phyloP scores from a whole-genome alignment of 2,888 invertebrate species.

The Drosophila neonasuta region DNA sequence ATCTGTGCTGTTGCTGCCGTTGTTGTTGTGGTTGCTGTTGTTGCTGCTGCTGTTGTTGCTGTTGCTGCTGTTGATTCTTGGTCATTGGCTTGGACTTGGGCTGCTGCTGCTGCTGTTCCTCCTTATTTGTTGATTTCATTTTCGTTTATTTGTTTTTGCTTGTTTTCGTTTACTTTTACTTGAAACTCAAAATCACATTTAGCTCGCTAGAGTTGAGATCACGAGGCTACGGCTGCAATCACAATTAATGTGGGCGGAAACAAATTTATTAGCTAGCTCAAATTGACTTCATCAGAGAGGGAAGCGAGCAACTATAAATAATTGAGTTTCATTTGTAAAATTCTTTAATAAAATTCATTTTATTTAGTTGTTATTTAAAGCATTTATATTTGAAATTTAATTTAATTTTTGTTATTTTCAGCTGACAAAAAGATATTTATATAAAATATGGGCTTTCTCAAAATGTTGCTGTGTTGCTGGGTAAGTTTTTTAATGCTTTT shows the following conservation, averaged over 20 bases:
- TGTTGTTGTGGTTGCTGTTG: constrained; percentile 30
- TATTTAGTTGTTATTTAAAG: not conserved
- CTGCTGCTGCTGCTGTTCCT: constrained; percentile 47
- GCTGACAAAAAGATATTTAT: no score
- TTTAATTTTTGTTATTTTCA: no score
- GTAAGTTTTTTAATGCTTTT: no score
- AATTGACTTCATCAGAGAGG: constrained; percentile 10
- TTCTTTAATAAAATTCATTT: not conserved
- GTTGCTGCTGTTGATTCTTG: constrained; percentile 67
- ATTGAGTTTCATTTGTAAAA: not conserved
- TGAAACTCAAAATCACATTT: constrained; percentile 55
- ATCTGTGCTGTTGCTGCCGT: constrained; percentile 48
- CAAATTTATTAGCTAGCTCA: constrained; percentile 33
- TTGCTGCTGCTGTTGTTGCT: constrained; percentile 29
- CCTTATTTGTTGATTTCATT: constrained; percentile 75
- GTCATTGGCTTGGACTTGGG: constrained; percentile 68
- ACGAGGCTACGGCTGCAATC: constrained; percentile 23
- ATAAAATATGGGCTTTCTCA: no score
- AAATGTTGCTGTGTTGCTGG: no score
- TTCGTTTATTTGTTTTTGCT: constrained; percentile 66
- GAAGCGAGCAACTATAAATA: not conserved
- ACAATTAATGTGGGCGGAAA: constrained; percentile 36
- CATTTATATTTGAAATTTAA: not conserved
- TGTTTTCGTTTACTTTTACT: constrained; percentile 69
- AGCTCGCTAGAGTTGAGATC: constrained; percentile 31